Evolutionary conservation across 2,888 invertebrate genomes (phyloP), one percentile per base, ranked within the genome.

Genomic region (Leucozona laternaria): DNA sequence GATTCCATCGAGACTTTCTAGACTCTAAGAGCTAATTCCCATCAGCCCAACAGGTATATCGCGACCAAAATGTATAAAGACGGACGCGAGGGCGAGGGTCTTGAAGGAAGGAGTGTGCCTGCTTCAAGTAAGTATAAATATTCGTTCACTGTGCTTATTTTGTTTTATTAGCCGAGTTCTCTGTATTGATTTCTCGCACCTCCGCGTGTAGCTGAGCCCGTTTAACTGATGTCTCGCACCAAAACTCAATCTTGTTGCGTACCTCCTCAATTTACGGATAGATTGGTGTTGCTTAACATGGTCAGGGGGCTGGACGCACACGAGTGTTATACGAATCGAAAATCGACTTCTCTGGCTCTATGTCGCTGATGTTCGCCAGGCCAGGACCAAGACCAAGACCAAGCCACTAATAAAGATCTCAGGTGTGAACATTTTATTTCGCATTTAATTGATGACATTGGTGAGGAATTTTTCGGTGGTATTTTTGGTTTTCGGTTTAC

Each of bases 401-500:
- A 66, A 34, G 85, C 89, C 88, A 89, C 90, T 92, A 92, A 92
- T 92, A 91, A 92, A 92, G 92, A 91, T 90, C 90, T 92, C 91
- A 91, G 91, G 92, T 91, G 92, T 90, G 91, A 91, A 91, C 90
- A 89, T 90, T 89, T 85, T 88, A 86, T 88, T 86, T 88, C 88
- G 89, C 89, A 88, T 91, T 91, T 92, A 92, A 92, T 92, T 92
- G 92, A 92, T 91, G 91, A 91, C 92, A 91, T 91, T 90, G 91
- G 90, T 89, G 89, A 90, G 91, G 91, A 92, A 92, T 91, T 91
- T 91, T 90, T 89, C 68, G 90, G 89, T 90, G 91, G 90, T 89
- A 91, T 91, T 91, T 90, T 84, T 72, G 66, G 79, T 79, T 88
- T 82, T 87, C 81, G 73, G 88, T 88, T 86, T 88, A 89, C 85